Base-by-base conservation (phyloP, 2,797 vertebrate species). In the Micromesistius poutassou region DNA sequence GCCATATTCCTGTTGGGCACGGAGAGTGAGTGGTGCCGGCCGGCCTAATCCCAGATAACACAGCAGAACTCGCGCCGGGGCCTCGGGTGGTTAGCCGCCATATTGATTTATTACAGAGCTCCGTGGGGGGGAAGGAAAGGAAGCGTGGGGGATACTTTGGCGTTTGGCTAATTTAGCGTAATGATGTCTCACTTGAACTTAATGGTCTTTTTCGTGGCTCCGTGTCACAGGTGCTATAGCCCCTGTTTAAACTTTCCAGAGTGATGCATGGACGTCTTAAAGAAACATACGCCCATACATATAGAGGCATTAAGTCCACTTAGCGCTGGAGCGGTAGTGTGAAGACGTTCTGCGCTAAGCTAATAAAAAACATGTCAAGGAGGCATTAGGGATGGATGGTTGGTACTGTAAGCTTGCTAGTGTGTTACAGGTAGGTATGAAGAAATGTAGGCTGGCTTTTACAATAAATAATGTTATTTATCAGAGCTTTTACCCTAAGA, bases 1-100 rank as follows among this genome's bases (percentile, higher is more conserved):
- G 83, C 84, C 89, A 86, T 83, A 80, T 82, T 84, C 76, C 88
- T 90, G 46, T 89, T 93, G 89, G 90, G 25, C 70, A 4, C 19
- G 4, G 66, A 77, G 88, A 91, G 84, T 83, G 87, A 88, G 83
- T 22, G 35, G 70, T 4, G 76, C 78, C 80, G 86, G 83, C 76
- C 5, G 75, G 81, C 84, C 46, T 55, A 55, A 55, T 55, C 19
- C 46, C 46, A 55, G 46, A 55, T 55, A 55, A 55, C 46, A 55
- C 46, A 4, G 16, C 2, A 5, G 19, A 55, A 22, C 46, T 14
- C 46, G 1, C 16, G 5, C 16, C 19, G 46, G 46, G 16, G 16
- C 5, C 16, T 22, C 46, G 46, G 16, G 3, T 22, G 46, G 46
- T 6, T 22, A 55, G 46, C 46, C 46, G 19, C 46, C 46, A 55